A percentile compares a stretch with the other conserved stretches of the same genome.
Conservation (phyloP, 2,888 invertebrate genomes). For the Athalia cordata region DNA sequence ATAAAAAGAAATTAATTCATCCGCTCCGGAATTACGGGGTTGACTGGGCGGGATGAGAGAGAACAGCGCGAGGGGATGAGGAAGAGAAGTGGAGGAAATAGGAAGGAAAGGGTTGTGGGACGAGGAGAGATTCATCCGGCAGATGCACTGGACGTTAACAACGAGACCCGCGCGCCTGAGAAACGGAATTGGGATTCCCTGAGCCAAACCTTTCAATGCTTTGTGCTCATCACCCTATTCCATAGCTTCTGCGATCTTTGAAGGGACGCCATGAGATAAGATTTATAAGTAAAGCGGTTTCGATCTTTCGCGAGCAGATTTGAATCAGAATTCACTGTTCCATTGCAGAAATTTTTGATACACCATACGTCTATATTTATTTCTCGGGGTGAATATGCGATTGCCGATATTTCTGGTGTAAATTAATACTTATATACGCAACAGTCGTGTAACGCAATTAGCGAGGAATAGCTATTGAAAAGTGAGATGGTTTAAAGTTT, state of each 20-base stretch:
- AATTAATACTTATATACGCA: too few species aligned
- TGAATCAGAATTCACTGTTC: too few species aligned
- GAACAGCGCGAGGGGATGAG: background rate
- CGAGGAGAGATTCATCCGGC: constrained; percentile 36
- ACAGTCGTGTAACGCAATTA: constrained; percentile 27
- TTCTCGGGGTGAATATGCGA: too few species aligned
- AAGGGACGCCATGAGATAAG: background rate
- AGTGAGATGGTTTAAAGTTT: constrained; percentile 33
- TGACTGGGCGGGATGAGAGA: background rate
- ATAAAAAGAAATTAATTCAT: constrained; percentile 41
- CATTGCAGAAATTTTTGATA: too few species aligned
- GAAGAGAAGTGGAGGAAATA: constrained; percentile 2
- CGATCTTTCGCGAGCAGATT: too few species aligned
- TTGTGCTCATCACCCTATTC: background rate
- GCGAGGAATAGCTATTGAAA: constrained; percentile 33
- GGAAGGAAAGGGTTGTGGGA: background rate
- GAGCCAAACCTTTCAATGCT: constrained; percentile 32
- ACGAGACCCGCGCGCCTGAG: constrained; percentile 18
- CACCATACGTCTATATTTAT: too few species aligned
- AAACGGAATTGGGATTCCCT: constrained; percentile 30
- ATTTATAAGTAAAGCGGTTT: too few species aligned
- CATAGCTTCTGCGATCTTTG: background rate
- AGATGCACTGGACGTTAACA: constrained; percentile 33
- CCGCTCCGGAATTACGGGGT: constrained; percentile 34
- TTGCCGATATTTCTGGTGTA: too few species aligned